Evolutionary conservation across 1,140 invertebrate species (phyloP).

Genomic region (Bombus haemorrhoidalis): DNA sequence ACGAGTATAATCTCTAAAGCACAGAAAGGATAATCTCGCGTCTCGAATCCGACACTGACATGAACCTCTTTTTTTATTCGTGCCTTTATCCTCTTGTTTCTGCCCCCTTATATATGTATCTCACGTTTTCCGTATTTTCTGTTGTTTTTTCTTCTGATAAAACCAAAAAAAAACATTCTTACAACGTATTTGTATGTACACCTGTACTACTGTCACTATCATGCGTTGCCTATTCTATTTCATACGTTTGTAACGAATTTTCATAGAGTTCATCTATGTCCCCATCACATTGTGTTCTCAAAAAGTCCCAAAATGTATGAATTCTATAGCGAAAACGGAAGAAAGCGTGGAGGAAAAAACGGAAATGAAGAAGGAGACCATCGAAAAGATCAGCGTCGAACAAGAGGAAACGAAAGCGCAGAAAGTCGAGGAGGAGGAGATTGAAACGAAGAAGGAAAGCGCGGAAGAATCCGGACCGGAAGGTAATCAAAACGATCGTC

Average conservation of each 20-base stretch:
- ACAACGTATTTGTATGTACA: neutral
- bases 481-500: constrained; percentile 73
- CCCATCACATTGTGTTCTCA: neutral
- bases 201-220: neutral
- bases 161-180: neutral
- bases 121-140: neutral
- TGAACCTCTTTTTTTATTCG: constrained; percentile 5
- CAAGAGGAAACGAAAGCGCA: constrained; percentile 61
- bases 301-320: constrained; percentile 60
- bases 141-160: neutral
- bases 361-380: constrained; percentile 66
- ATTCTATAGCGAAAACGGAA: constrained; percentile 81
- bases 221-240: neutral
- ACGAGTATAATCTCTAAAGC: neutral
- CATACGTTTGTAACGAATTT: neutral
- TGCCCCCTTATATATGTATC: neutral
- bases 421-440: constrained; percentile 72
- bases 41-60: constrained; percentile 45
- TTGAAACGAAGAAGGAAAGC: constrained; percentile 67
- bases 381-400: constrained; percentile 38
- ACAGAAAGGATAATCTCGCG: neutral
- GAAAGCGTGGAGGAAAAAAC: constrained; percentile 77
- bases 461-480: constrained; percentile 75
- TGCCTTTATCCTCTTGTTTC: neutral
- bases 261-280: too few relatives aligned